These are phyloP conservation scores for Thymelicus lineola DNA, from an alignment of 2,888 invertebrate species.

Conservation along the genomic window DNA sequence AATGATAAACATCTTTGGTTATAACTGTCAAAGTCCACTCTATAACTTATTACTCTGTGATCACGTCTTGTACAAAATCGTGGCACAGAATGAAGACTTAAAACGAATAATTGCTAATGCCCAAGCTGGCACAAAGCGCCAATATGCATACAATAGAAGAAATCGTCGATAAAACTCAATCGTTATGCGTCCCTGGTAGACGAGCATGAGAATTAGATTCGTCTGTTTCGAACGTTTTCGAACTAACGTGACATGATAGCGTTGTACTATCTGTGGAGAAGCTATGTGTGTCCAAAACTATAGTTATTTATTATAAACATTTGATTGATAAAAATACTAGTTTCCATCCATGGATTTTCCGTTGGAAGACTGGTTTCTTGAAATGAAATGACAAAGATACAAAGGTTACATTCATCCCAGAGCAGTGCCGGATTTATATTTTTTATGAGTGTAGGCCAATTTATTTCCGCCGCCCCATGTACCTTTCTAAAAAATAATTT, in stretches of 20 bases:
- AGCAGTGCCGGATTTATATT: no score
- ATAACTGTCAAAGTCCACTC: neutral
- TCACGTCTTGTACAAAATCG: neutral
- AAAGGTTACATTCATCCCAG: no score
- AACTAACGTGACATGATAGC: conserved; percentile 44
- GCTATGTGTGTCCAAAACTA: no score
- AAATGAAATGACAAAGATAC: no score
- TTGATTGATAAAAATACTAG: no score
- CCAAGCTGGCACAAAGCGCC: conserved; percentile 28
- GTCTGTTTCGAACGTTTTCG: conserved; percentile 57
- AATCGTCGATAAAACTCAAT: conserved; percentile 49
- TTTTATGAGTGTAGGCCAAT: no score
- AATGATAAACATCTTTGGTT: no score
- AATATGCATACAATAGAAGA: conserved; percentile 53
- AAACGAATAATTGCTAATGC: conserved; percentile 13
- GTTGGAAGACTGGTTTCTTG: no score
- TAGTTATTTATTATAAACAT: no score
- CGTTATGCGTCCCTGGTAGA: conserved; percentile 44
- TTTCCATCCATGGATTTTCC: no score
- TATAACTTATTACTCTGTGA: neutral
- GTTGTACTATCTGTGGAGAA: conserved; percentile 43
- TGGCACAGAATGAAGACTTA: conserved; percentile 1
- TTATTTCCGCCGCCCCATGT: no score
- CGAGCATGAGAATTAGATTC: conserved; percentile 60
- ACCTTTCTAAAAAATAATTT: no score